Evolutionary conservation across 2,113 vertebrate species (phyloP).

Genomic region (Neopipo cinnamomea): DNA sequence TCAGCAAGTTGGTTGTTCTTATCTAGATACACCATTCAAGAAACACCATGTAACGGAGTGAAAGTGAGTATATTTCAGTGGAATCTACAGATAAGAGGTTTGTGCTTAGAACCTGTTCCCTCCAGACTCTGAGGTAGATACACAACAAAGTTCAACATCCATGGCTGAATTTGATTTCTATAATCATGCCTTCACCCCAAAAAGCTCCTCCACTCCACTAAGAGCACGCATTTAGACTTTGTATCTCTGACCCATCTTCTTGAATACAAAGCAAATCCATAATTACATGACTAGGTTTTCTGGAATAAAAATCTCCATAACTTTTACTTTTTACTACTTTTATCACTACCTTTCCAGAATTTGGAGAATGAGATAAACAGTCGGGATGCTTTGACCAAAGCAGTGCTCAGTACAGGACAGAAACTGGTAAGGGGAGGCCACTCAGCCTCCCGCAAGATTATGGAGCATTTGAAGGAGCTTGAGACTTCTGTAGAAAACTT

Average conservation of each 20-base stretch:
- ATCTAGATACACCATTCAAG: not conserved
- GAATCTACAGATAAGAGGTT: not conserved
- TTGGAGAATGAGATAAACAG: slow-evolving; percentile 81
- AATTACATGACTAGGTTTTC: not conserved
- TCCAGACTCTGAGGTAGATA: not conserved
- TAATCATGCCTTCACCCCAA: not conserved
- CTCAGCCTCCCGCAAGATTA: slow-evolving; percentile 76
- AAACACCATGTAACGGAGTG: not conserved
- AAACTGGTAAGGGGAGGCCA: slow-evolving; percentile 80
- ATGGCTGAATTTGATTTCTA: not conserved
- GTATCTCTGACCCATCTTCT: not conserved
- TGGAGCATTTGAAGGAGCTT: slow-evolving; percentile 76
- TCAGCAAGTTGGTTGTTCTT: not conserved
- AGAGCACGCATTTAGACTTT: not conserved
- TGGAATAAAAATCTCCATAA: not conserved
- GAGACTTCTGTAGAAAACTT: slow-evolving; percentile 73
- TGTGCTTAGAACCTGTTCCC: not conserved
- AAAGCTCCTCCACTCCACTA: not conserved
- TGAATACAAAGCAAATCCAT: not conserved
- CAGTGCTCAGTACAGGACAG: slow-evolving; percentile 80
- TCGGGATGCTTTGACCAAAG: slow-evolving; percentile 75
- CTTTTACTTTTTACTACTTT: not conserved
- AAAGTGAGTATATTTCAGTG: not conserved
- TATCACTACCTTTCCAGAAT: slow-evolving; percentile 67
- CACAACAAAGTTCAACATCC: not conserved